These are phyloP conservation scores for Phyllotreta striolata DNA, from an alignment of 2,888 invertebrate genomes.

Conservation along the genomic window DNA sequence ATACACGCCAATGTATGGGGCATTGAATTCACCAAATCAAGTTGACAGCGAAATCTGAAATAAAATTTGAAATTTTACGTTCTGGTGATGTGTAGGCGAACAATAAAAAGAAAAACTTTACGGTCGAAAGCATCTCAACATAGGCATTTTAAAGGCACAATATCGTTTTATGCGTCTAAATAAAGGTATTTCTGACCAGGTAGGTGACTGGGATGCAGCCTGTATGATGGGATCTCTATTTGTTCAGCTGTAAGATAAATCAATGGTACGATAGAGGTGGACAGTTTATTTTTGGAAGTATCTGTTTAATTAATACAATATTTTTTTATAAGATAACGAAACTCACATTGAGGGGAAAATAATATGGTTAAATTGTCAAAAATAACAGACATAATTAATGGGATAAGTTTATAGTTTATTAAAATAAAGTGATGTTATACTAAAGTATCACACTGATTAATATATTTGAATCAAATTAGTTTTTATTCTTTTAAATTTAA, in stretches of 20 bases:
- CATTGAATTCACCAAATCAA: slow-evolving; percentile 13
- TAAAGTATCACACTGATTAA: too few species aligned
- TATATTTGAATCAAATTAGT: too few species aligned
- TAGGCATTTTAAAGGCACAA: slow-evolving; percentile 31
- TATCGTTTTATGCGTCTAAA: slow-evolving; percentile 30
- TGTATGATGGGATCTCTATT: slow-evolving; percentile 12
- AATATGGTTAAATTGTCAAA: too few species aligned
- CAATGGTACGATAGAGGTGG: neutral
- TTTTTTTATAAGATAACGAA: too few species aligned
- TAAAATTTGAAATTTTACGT: slow-evolving; percentile 31
- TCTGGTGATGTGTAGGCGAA: slow-evolving; percentile 27
- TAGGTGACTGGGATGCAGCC: slow-evolving; percentile 25
- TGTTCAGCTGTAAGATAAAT: slow-evolving; percentile 17
- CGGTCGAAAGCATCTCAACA: slow-evolving; percentile 33
- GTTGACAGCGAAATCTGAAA: slow-evolving; percentile 31
- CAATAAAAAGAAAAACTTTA: slow-evolving; percentile 38
- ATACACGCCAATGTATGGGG: too few species aligned
- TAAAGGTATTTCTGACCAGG: slow-evolving; percentile 37
- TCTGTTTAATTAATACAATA: too few species aligned
- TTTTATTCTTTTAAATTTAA: too few species aligned
- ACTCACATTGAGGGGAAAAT: too few species aligned
- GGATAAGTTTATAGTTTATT: too few species aligned
- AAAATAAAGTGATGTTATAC: too few species aligned
- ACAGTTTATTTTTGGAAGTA: neutral
- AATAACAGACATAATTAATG: too few species aligned